These are phyloP conservation scores for Hyperoplus immaculatus DNA, from an alignment of 2,797 vertebrate genomes.

Conservation along the genomic window DNA sequence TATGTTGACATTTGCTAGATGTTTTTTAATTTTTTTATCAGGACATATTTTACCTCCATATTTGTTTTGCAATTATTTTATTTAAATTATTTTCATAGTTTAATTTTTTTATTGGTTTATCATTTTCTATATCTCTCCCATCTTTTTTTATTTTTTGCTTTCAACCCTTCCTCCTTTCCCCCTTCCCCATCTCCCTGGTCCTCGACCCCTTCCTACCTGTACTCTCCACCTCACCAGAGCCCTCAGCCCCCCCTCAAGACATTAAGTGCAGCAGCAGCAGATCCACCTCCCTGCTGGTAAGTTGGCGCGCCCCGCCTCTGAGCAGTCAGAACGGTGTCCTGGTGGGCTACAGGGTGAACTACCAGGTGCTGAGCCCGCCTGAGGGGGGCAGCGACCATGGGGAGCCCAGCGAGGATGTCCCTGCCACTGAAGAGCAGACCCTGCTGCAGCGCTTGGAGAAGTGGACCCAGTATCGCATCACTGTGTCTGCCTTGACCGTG, in stretches of 20 bases:
- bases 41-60: constrained; percentile 49
- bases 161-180: constrained; percentile 78
- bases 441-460: constrained; percentile 94
- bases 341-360: constrained; percentile 94
- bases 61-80: constrained; percentile 64
- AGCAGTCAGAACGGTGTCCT: constrained; percentile 95
- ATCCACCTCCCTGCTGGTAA: constrained; percentile 99
- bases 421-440: constrained; percentile 89
- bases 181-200: constrained; percentile 77
- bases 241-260: constrained; percentile 98
- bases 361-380: constrained; percentile 90
- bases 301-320: constrained; percentile 95
- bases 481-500: constrained; percentile 91
- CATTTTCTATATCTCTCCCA: constrained; percentile 92
- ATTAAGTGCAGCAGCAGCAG: constrained; percentile 96
- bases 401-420: constrained; percentile 88
- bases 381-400: constrained; percentile 78
- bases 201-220: constrained; percentile 75
- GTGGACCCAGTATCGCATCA: constrained; percentile 95
- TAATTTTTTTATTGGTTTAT: constrained; percentile 85
- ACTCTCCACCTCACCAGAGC: constrained; percentile 91
- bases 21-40: constrained; percentile 61
- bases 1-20: constrained; percentile 84
- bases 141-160: constrained; percentile 94
- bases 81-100: constrained; percentile 80